Conservation (phyloP, 2,797 vertebrate species). For the Chanos chanos region DNA sequence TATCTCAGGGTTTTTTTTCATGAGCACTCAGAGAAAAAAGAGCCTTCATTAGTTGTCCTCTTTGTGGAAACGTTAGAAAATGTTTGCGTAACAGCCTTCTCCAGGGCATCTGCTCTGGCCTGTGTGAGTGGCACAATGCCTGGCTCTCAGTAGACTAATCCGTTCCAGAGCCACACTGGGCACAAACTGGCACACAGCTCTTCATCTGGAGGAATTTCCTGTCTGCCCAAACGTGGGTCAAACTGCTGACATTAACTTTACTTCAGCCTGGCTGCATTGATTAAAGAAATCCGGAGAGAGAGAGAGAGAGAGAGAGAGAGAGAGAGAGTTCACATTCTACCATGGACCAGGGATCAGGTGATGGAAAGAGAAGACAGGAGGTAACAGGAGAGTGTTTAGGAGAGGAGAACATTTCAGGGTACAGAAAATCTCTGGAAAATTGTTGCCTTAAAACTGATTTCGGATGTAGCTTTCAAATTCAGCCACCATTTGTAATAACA, state of each 20-base stretch:
- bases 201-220: neutral
- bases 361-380: neutral
- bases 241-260: constrained; percentile 3
- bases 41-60: too few species aligned
- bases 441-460: neutral
- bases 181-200: constrained; percentile 1
- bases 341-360: neutral
- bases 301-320: constrained; percentile 6
- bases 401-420: constrained; percentile 12
- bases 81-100: too few species aligned
- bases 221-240: neutral
- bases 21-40: too few species aligned
- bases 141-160: constrained; percentile 1
- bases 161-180: neutral
- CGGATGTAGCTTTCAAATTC: neutral
- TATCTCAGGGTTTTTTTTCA: too few species aligned
- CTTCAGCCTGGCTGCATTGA: too few species aligned
- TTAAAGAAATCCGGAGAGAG: neutral
- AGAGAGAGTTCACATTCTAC: too few species aligned
- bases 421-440: constrained; percentile 13
- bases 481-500: too few species aligned
- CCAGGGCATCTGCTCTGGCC: neutral
- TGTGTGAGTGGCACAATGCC: constrained; percentile 2
- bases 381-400: neutral
- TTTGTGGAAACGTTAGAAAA: too few species aligned